Conservation (phyloP, 2,888 invertebrate genomes). For the Phortica okadai region DNA sequence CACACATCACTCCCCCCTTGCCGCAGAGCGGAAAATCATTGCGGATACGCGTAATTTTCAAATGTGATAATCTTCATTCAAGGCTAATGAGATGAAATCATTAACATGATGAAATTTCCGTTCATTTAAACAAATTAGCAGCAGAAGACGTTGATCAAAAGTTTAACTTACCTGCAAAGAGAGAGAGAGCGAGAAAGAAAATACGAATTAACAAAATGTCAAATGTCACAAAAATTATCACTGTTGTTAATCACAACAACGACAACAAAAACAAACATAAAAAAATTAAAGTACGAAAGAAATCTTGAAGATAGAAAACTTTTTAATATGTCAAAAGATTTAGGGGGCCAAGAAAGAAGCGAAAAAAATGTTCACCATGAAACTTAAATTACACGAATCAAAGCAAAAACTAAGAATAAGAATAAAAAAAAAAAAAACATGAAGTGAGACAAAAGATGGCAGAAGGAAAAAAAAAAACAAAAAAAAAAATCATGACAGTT, state of each 20-base stretch:
- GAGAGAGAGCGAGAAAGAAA: slow-evolving; percentile 14
- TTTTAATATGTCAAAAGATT: slow-evolving; percentile 56
- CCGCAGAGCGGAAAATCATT: slow-evolving; percentile 27
- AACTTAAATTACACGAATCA: not conserved
- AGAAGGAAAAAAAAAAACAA: slow-evolving; percentile 19
- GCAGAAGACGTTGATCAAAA: not conserved
- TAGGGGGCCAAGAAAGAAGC: slow-evolving; percentile 41
- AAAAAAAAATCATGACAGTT: slow-evolving; percentile 20
- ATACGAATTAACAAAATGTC: slow-evolving; percentile 51
- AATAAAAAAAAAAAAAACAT: slow-evolving; percentile 38
- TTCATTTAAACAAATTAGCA: not conserved
- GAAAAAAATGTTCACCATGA: not conserved
- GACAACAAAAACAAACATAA: not conserved
- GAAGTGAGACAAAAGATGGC: not conserved
- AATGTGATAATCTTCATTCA: slow-evolving; percentile 60
- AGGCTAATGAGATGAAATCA: slow-evolving; percentile 13
- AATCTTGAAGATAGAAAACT: slow-evolving; percentile 42
- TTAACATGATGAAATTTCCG: not conserved
- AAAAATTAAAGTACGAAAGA: too few species aligned
- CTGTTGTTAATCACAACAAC: not conserved
- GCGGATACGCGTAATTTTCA: slow-evolving; percentile 51
- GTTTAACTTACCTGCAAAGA: slow-evolving; percentile 43
- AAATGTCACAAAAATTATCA: slow-evolving; percentile 50
- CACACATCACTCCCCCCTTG: not conserved
- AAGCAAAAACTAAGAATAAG: slow-evolving; percentile 38